Evolutionary conservation across 2,797 vertebrate species (phyloP).

Genomic region (Sebastes cheni): DNA sequence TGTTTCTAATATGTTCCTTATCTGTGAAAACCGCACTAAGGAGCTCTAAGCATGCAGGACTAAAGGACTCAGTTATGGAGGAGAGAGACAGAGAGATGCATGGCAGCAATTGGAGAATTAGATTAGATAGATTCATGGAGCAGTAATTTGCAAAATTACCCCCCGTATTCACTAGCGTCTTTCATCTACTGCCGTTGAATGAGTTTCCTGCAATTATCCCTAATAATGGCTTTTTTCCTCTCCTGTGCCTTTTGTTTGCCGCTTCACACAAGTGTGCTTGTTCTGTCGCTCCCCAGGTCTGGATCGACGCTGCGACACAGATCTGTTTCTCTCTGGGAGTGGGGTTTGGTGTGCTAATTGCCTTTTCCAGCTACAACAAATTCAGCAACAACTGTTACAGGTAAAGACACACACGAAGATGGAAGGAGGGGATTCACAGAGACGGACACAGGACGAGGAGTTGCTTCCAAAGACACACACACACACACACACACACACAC

Average conservation of each 20-base stretch:
- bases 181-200: constrained; percentile 91
- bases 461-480: neutral
- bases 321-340: constrained; percentile 96
- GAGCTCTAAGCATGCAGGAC: constrained; percentile 16
- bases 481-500: neutral
- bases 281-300: constrained; percentile 88
- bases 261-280: constrained; percentile 76
- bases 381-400: constrained; percentile 96
- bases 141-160: constrained; percentile 90
- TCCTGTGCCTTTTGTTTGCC: constrained; percentile 81
- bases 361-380: constrained; percentile 95
- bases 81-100: constrained; percentile 50
- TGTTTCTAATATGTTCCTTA: neutral
- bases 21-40: neutral
- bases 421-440: constrained; percentile 10
- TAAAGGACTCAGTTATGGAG: constrained; percentile 42
- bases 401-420: constrained; percentile 64
- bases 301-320: constrained; percentile 93
- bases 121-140: constrained; percentile 88
- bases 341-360: constrained; percentile 93
- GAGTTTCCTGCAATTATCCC: constrained; percentile 93
- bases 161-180: constrained; percentile 88
- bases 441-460: neutral
- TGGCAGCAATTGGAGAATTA: constrained; percentile 85
- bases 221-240: constrained; percentile 88